phyloP scores from a whole-genome alignment of 2,113 vertebrate genomes.

The Gila orcuttii region DNA sequence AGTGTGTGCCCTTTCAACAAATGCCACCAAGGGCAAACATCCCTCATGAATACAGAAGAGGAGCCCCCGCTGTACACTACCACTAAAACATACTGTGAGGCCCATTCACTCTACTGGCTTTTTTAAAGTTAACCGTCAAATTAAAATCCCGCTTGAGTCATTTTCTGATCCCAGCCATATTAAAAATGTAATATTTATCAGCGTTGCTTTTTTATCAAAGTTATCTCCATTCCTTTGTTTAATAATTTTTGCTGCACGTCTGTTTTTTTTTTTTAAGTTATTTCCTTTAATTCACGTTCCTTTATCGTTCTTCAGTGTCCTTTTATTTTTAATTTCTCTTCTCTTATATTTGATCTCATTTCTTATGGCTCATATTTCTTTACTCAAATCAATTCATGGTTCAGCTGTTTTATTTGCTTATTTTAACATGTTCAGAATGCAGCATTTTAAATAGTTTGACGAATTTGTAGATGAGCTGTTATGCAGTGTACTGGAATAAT shows the following conservation, averaged over 20 bases:
- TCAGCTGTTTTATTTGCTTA: background rate
- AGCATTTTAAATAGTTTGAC: too few species aligned
- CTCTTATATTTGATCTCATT: background rate
- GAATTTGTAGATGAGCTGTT: background rate
- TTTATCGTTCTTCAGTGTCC: background rate
- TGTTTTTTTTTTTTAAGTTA: background rate
- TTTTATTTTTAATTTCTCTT: background rate
- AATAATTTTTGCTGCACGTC: background rate
- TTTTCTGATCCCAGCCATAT: background rate
- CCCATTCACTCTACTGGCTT: background rate
- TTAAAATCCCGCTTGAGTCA: background rate
- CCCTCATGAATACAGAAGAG: slow-evolving; percentile 67
- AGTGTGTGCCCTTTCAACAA: slow-evolving; percentile 45
- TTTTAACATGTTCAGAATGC: too few species aligned
- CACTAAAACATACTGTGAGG: slow-evolving; percentile 21
- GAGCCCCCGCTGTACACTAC: background rate
- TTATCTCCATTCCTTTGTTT: background rate
- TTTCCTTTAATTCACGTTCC: background rate
- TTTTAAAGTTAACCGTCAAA: background rate
- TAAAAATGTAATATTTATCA: background rate
- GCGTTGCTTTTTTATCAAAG: background rate
- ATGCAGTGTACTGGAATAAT: background rate
- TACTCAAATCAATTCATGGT: background rate
- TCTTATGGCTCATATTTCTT: background rate
- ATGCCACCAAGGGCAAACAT: slow-evolving; percentile 48